Evolutionary conservation across 2,888 invertebrate species (phyloP), one percentile per base, ranked within the genome.

Genomic region (Parnassius smintheus): DNA sequence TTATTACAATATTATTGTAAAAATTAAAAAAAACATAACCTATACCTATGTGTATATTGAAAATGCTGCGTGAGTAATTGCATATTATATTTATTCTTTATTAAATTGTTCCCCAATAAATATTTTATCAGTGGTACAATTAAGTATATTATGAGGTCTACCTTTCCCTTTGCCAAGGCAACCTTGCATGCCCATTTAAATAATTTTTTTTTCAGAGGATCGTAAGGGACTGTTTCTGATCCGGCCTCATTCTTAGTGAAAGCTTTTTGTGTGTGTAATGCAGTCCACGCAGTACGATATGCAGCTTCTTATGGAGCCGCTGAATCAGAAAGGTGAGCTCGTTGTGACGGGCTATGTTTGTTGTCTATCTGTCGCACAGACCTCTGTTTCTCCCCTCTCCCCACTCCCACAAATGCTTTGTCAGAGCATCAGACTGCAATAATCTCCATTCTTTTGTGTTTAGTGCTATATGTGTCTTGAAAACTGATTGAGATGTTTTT

Each of bases 191-290:
- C 79, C 80, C 74, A 83, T 81, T 79, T 77, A 87, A 85, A 79
- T 81, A 83, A 72, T 89, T 90, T 88, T 82, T 90, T 91, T 91
- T 91, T 88, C 91, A 91, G 91, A 91, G 78, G 80, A 73, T 77
- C 76, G 75, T 74, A 75, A 73, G 75, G 71, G 77, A 80, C 59
- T 10, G 64, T 64, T 56, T 56, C 59, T 25, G 50, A 64, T 56
- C 64, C 59, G 76, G 80, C 81, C 78, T 82, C 81, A 78, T 86
- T 82, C 82, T 78, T 88, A 88, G 88, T 83, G 75, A 81, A 83
- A 80, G 85, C 88, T 89, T 90, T 89, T 85, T 85, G 80, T 88
- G 84, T 88, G 76, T 83, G 78, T 70, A 72, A 88, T 88, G 88
- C 86, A 82, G 83, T 79, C 83, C 76, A 76, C 76, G 72, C 84